These are phyloP conservation scores for Oreochromis spilurus DNA, from an alignment of 2,113 vertebrate species.

Conservation along the genomic window DNA sequence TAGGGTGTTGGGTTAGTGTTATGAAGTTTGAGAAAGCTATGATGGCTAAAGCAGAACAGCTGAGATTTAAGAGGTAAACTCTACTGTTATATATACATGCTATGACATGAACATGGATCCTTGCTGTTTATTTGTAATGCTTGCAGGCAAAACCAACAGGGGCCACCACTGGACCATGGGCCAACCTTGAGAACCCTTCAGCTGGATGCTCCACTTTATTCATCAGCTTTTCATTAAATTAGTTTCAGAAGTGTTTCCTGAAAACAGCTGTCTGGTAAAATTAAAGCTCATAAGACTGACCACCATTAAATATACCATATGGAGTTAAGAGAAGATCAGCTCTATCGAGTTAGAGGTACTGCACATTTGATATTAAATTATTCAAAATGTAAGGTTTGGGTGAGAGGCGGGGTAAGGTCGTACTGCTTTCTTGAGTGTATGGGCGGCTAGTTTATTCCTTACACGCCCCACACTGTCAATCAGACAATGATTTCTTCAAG, in stretches of 20 bases:
- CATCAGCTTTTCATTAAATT: background rate
- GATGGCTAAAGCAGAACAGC: background rate
- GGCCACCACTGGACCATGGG: background rate
- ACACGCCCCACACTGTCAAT: accelerated
- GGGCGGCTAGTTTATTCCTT: accelerated
- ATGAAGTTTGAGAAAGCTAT: background rate
- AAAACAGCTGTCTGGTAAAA: background rate
- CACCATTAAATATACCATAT: accelerated
- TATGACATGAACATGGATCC: background rate
- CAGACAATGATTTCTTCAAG: background rate
- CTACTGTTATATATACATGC: background rate
- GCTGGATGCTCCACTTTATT: background rate
- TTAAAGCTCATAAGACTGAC: background rate
- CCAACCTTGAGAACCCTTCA: accelerated
- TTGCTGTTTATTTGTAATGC: background rate
- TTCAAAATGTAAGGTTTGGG: accelerated
- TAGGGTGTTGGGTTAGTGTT: background rate
- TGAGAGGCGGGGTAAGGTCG: accelerated
- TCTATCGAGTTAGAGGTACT: background rate
- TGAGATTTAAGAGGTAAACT: background rate
- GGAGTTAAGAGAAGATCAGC: accelerated
- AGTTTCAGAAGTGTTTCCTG: accelerated
- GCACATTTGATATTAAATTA: background rate
- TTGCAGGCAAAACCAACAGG: background rate
- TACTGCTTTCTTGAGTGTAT: accelerated